phyloP scores from a whole-genome alignment of 2,113 vertebrate genomes.

The Pteruthius melanotis region DNA sequence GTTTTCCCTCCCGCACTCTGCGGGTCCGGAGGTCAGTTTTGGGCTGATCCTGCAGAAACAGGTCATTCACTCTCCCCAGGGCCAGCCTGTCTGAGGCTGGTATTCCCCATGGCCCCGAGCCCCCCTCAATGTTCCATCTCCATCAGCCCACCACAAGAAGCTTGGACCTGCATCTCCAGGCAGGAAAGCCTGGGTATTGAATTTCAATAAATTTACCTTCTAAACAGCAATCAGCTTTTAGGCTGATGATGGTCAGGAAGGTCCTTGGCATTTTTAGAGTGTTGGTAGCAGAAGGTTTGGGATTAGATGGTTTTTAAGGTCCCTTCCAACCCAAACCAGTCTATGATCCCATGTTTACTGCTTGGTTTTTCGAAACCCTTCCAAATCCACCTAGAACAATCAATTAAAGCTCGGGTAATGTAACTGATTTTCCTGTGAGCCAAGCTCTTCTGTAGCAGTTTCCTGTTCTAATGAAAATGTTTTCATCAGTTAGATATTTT shows the following conservation, averaged over 20 bases:
- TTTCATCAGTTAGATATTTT: neutral
- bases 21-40: fast-evolving
- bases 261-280: neutral
- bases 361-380: neutral
- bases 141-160: neutral
- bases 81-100: fast-evolving
- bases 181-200: neutral
- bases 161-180: neutral
- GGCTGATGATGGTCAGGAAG: neutral
- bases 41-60: neutral
- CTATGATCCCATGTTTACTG: neutral
- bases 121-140: fast-evolving
- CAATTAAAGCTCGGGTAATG: neutral
- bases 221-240: neutral
- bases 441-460: neutral
- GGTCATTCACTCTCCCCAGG: neutral
- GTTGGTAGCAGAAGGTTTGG: neutral
- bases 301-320: neutral
- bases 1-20: fast-evolving
- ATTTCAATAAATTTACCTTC: neutral
- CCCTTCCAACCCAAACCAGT: neutral
- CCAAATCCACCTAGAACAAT: neutral
- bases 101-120: fast-evolving
- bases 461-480: neutral
- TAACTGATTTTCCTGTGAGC: neutral